Conservation (phyloP, 2,113 vertebrate species). For the Heterotis niloticus region DNA sequence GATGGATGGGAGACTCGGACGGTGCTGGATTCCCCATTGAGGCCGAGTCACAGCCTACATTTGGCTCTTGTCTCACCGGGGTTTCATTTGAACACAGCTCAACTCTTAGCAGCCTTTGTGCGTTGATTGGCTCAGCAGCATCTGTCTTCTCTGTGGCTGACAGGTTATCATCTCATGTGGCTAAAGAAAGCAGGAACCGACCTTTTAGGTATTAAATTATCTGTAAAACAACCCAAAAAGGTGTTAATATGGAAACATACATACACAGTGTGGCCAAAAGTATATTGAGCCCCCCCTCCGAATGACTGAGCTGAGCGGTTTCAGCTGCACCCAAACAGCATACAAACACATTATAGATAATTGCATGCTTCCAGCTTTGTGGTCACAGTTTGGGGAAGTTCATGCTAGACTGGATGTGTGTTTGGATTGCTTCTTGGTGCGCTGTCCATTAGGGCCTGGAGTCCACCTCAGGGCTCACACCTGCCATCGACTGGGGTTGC, state of each 20-base stretch:
- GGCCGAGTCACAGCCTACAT: slow-evolving; percentile 14
- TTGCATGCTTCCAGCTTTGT: too few species aligned
- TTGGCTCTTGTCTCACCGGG: slow-evolving; percentile 17
- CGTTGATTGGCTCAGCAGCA: slow-evolving; percentile 16
- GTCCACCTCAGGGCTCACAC: too few species aligned
- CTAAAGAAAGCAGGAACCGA: slow-evolving; percentile 26
- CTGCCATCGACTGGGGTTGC: too few species aligned
- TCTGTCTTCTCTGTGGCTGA: slow-evolving; percentile 13
- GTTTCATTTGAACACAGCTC: slow-evolving; percentile 31
- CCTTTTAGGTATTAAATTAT: slow-evolving; percentile 40
- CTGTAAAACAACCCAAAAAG: slow-evolving; percentile 27
- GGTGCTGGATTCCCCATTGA: not conserved
- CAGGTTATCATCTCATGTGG: slow-evolving; percentile 25
- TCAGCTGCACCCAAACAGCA: too few species aligned
- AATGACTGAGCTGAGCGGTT: too few species aligned
- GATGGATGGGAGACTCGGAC: not conserved
- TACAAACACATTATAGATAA: too few species aligned
- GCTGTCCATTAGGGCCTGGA: too few species aligned
- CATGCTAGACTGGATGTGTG: too few species aligned
- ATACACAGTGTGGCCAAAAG: too few species aligned
- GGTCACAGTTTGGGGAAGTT: too few species aligned
- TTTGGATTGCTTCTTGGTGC: too few species aligned
- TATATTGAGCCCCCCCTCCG: too few species aligned
- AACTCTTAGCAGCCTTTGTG: slow-evolving; percentile 26
- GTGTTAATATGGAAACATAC: not conserved